Percentiles rank a stretch among this genome's conserved stretches.
phyloP scores from a whole-genome alignment of 2,888 invertebrate genomes.

The Rhamphomyia laevipes region DNA sequence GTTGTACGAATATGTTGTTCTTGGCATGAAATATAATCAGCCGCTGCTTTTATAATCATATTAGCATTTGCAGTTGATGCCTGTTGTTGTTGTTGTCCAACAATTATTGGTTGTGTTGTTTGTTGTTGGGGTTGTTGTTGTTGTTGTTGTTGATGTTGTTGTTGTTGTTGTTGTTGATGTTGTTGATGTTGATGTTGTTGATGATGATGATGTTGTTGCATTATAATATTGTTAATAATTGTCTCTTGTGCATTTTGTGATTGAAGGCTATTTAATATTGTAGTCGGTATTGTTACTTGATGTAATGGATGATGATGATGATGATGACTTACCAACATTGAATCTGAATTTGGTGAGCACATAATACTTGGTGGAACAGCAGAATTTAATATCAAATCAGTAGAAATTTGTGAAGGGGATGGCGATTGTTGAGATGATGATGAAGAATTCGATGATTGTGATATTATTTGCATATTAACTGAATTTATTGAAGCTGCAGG shows the following conservation, averaged over 20 bases:
- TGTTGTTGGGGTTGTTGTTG: conserved; percentile 13
- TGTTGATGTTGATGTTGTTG: conserved; percentile 11
- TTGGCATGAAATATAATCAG: conserved; percentile 55
- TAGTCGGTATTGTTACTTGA: conserved; percentile 33
- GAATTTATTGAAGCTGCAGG: conserved; percentile 30
- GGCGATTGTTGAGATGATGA: conserved; percentile 14
- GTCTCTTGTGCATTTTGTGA: conserved; percentile 31
- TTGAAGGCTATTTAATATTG: conserved; percentile 31
- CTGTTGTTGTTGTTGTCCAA: conserved; percentile 29
- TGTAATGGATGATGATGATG: conserved; percentile 18
- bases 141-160: conserved; percentile 11
- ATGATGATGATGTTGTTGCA: conserved; percentile 20
- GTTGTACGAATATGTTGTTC: conserved; percentile 44
- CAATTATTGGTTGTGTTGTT: conserved; percentile 17
- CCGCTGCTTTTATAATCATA: conserved; percentile 64
- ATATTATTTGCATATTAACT: conserved; percentile 23
- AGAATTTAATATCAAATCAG: conserved; percentile 50
- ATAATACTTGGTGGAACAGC: conserved; percentile 50
- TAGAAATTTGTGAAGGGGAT: conserved; percentile 36
- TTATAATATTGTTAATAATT: conserved; percentile 34
- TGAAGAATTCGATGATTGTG: conserved; percentile 1
- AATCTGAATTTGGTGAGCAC: conserved; percentile 31
- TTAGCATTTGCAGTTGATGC: conserved; percentile 43
- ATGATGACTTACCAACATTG: too few relatives aligned
- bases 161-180: conserved; percentile 15